Evolutionary conservation across 2,797 vertebrate species (phyloP).

Genomic region (Phrynocephalus forsythii): DNA sequence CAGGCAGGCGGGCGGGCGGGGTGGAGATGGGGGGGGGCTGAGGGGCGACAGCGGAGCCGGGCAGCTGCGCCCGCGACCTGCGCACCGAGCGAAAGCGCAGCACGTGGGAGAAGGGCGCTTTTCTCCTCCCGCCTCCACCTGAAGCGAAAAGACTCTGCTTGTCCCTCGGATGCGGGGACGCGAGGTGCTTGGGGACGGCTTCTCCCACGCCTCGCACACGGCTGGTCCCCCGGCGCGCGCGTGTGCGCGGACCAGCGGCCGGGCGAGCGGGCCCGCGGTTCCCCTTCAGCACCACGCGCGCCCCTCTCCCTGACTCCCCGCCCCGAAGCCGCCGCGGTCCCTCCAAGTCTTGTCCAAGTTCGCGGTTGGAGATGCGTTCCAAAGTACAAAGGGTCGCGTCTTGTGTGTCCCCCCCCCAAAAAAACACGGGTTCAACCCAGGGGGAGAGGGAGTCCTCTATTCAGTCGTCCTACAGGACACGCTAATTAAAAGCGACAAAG

Average conservation of each 20-base stretch:
- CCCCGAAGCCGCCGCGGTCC: background rate
- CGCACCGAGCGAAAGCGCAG: background rate
- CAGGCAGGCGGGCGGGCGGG: background rate
- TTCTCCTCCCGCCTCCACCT: background rate
- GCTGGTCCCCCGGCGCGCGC: background rate
- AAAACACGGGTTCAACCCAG: no score
- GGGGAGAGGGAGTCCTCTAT: no score
- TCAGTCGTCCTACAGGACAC: no score
- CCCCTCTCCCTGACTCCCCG: background rate
- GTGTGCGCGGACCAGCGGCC: no score
- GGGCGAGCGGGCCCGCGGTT: no score
- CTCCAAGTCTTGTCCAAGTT: background rate
- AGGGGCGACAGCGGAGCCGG: slow-evolving; percentile 5
- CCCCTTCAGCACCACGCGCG: no score
- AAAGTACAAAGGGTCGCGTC: background rate
- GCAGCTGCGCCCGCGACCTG: background rate
- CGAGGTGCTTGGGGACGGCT: background rate
- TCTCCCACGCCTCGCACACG: background rate
- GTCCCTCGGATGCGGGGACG: no score
- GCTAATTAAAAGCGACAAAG: background rate
- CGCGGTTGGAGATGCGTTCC: background rate
- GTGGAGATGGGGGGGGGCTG: background rate
- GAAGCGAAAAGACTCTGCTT: no score
- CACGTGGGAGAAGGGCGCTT: background rate
- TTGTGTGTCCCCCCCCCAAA: background rate